Base-by-base conservation (phyloP, 1,140 invertebrate species). In the Stegodyphus dumicola region DNA sequence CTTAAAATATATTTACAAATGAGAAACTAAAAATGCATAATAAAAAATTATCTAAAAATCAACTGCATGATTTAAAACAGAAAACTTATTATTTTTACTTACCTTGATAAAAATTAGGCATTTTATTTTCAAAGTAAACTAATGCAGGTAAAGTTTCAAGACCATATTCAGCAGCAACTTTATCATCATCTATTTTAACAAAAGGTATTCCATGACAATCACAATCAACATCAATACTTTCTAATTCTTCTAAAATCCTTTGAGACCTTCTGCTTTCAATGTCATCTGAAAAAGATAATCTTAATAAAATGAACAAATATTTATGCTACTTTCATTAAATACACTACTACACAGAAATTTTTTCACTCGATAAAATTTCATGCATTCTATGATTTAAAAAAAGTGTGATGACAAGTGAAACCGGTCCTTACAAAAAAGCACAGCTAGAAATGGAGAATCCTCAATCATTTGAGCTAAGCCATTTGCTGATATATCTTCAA, bases 81-180 rank as follows among this genome's bases (percentile, higher is more conserved):
- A 60, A 15, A 60, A 10, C 5, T 60, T 1, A 10, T 60, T 15
- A 60, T 15, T 15, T 9, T 60, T 60, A 60, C 15, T 60, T 56
- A 93, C 95, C 96, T 93, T 97, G 96, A 90, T 96, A 98, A 10
- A 98, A 94, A 90, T 96, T 97, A 7, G 96, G 96, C 80, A 96
- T 93, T 90, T 95, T 94, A 77, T 94, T 92, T 90, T 98, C 96
- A 90, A 97, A 98, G 89, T 97, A 98, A 15, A 98, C 95, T 17
- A 98, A 90, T 2, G 96, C 94, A 11, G 97, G 97, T 90, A 97
- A 96, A 17, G 80, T 80, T n/a, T 90, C 89, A 51, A 98, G 92
- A 1, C 96, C 96, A 89, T 95, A 97, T 79, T 94, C 93, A 90
- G 96, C 94, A 0, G 96, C 96, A 76, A 97, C 93, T 51, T 94